These are phyloP conservation scores for Microcebus ravelobensis DNA, from an alignment of 2,113 vertebrate genomes.

Conservation along the genomic window DNA sequence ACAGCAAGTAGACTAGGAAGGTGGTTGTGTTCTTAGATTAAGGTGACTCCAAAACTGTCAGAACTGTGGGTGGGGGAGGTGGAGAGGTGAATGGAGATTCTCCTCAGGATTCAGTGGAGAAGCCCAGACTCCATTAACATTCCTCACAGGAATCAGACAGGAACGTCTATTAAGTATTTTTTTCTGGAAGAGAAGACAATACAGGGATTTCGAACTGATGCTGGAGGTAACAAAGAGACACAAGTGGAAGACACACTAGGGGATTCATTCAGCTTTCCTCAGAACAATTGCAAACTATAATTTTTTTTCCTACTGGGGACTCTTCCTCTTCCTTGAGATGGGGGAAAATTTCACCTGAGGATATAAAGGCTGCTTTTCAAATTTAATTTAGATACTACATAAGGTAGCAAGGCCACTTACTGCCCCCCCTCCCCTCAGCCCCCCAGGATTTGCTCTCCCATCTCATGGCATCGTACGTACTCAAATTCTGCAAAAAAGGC, in stretches of 20 bases:
- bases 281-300: not conserved
- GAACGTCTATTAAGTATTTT: not conserved
- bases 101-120: not conserved
- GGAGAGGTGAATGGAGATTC: not conserved
- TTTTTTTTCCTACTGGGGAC: no score
- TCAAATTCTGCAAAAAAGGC: not conserved
- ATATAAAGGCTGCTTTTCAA: not conserved
- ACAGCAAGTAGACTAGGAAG: not conserved
- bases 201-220: not conserved
- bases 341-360: not conserved
- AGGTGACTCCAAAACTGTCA: not conserved
- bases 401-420: not conserved
- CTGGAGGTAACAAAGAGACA: not conserved
- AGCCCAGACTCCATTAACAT: not conserved
- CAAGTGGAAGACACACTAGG: fast-evolving
- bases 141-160: not conserved
- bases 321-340: not conserved
- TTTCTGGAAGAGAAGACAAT: not conserved
- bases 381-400: not conserved
- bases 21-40: not conserved
- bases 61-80: not conserved
- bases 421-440: not conserved
- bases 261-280: not conserved
- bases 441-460: not conserved
- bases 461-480: not conserved